Percentiles rank a stretch among this genome's conserved stretches.
phyloP scores from a whole-genome alignment of 1,140 invertebrate species.

The Drosophila nasuta region DNA sequence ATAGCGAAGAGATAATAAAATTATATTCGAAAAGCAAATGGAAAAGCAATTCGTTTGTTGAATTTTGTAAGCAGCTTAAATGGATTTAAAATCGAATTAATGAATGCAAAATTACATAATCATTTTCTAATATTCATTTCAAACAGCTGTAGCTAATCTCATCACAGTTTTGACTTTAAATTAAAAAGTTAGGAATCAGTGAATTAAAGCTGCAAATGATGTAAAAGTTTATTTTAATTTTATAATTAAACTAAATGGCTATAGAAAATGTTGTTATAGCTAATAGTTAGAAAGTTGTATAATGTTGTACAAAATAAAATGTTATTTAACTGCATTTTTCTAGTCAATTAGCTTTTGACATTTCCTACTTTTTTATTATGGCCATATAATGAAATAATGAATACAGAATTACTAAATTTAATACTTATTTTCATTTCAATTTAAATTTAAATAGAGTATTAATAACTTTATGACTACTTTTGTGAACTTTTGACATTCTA shows the following conservation, averaged over 20 bases:
- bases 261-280: too few species aligned
- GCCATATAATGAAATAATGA: too few species aligned
- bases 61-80: slow-evolving; percentile 16
- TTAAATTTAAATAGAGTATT: not conserved
- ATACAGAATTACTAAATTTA: too few species aligned
- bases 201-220: not conserved
- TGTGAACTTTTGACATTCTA: not conserved
- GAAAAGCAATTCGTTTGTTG: slow-evolving; percentile 16
- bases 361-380: too few species aligned
- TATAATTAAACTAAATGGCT: too few species aligned
- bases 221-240: too few species aligned
- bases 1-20: slow-evolving; percentile 15
- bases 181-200: not conserved
- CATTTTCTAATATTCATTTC: not conserved
- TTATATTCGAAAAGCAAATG: slow-evolving; percentile 24
- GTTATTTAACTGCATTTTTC: too few species aligned
- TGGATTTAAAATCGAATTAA: slow-evolving; percentile 14
- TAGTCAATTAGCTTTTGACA: too few species aligned
- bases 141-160: not conserved
- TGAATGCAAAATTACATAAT: slow-evolving; percentile 9
- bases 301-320: too few species aligned
- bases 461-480: slow-evolving; percentile 3
- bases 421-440: not conserved
- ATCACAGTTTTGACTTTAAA: too few species aligned
- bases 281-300: too few species aligned